Percentiles rank a stretch among this genome's conserved stretches.
Conservation (phyloP, 2,113 vertebrate genomes). For the Neogobius melanostomus region DNA sequence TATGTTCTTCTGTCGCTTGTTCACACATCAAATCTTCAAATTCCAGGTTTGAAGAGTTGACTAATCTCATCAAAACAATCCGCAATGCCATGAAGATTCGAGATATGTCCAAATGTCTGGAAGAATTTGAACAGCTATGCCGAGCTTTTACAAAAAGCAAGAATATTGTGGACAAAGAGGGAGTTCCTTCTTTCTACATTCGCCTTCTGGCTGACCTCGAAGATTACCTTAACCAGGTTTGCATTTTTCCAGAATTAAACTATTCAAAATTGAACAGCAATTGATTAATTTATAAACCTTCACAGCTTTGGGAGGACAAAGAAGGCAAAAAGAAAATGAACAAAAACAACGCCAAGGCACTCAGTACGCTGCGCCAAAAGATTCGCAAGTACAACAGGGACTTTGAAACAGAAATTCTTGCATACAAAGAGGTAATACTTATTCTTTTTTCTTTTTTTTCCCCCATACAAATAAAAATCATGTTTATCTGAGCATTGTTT, state of each 20-base stretch:
- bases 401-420: constrained; percentile 82
- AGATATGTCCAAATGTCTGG: constrained; percentile 89
- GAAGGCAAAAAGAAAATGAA: constrained; percentile 95
- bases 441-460: not conserved
- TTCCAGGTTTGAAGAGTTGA: constrained; percentile 88
- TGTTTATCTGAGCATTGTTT: not conserved
- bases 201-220: constrained; percentile 88
- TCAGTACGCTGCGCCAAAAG: constrained; percentile 89
- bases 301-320: constrained; percentile 89
- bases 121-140: constrained; percentile 90
- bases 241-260: not conserved
- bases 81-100: constrained; percentile 95
- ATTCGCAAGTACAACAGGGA: constrained; percentile 92
- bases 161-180: constrained; percentile 91
- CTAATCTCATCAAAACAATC: constrained; percentile 90
- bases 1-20: not conserved
- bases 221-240: constrained; percentile 89
- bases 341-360: constrained; percentile 90
- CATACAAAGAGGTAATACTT: constrained; percentile 83
- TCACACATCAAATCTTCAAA: not conserved
- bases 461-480: not conserved
- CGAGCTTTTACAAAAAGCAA: constrained; percentile 89
- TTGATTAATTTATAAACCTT: not conserved
- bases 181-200: constrained; percentile 87
- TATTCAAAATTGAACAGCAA: not conserved